phyloP scores from a whole-genome alignment of 1,140 invertebrate genomes.

The Ceratina japonica region DNA sequence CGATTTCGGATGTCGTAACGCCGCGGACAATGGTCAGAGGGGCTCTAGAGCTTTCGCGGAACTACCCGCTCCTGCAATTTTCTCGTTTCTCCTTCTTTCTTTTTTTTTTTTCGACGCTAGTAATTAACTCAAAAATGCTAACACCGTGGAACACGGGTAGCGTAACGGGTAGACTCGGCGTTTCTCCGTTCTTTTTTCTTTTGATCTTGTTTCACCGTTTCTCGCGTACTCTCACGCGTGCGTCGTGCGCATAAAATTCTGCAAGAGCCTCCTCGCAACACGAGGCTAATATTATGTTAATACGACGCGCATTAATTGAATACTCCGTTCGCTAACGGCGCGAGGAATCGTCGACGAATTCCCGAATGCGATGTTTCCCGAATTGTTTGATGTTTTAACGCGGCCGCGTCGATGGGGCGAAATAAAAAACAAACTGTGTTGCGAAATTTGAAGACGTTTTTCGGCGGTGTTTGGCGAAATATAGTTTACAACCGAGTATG shows the following conservation, averaged over 20 bases:
- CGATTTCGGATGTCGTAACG: constrained; percentile 16
- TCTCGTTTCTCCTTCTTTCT: not conserved
- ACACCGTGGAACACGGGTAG: constrained; percentile 25
- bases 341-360: not conserved
- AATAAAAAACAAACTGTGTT: not conserved
- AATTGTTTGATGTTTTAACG: not conserved
- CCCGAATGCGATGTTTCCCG: too few species aligned
- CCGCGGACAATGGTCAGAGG: not conserved
- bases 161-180: not conserved
- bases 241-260: constrained; percentile 10
- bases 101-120: not conserved
- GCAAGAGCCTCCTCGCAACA: not conserved
- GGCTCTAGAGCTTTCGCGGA: not conserved
- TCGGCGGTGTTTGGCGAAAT: too few species aligned
- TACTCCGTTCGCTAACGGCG: constrained; percentile 8
- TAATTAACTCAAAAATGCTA: constrained; percentile 50
- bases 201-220: not conserved
- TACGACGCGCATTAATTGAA: constrained; percentile 10
- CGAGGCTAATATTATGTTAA: constrained; percentile 26
- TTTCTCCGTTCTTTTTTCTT: not conserved
- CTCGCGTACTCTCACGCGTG: not conserved
- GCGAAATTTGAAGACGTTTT: not conserved
- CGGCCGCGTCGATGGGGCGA: not conserved
- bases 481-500: too few species aligned
- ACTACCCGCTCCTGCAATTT: constrained; percentile 4